Conservation (phyloP, 2,113 vertebrate genomes). For the Romanogobio albipinnatus region DNA sequence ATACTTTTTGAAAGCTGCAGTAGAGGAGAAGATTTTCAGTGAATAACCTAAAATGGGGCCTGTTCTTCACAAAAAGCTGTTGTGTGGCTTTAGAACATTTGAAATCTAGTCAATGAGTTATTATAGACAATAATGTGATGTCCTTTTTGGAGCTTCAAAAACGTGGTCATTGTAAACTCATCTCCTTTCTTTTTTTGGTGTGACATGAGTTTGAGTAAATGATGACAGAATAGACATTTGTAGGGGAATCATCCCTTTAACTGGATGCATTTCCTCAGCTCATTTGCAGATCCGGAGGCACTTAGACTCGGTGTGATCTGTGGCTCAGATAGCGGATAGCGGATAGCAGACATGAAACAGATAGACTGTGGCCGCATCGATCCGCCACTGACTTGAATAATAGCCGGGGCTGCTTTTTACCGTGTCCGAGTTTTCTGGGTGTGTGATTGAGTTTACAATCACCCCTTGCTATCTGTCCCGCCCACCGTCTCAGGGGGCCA, state of each 20-base stretch:
- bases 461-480: conserved; percentile 58
- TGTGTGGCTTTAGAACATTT: not conserved
- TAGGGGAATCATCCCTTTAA: not conserved
- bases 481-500: conserved; percentile 58
- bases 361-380: conserved; percentile 42
- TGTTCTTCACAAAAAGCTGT: not conserved
- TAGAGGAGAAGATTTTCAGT: not conserved
- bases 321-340: not conserved
- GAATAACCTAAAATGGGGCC: not conserved
- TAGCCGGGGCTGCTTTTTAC: conserved; percentile 34
- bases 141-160: not conserved
- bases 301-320: not conserved
- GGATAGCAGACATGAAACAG: conserved; percentile 43
- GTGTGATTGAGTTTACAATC: conserved; percentile 48
- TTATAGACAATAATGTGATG: no score
- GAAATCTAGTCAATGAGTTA: not conserved
- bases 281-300: not conserved
- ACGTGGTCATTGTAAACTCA: no score
- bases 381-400: conserved; percentile 34
- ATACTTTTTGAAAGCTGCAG: not conserved
- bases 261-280: not conserved
- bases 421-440: conserved; percentile 9
- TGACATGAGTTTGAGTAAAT: not conserved
- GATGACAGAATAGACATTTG: not conserved
- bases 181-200: not conserved